Conservation (phyloP, 2,113 vertebrate species). For the Gnathonemus echidnorhynchus region DNA sequence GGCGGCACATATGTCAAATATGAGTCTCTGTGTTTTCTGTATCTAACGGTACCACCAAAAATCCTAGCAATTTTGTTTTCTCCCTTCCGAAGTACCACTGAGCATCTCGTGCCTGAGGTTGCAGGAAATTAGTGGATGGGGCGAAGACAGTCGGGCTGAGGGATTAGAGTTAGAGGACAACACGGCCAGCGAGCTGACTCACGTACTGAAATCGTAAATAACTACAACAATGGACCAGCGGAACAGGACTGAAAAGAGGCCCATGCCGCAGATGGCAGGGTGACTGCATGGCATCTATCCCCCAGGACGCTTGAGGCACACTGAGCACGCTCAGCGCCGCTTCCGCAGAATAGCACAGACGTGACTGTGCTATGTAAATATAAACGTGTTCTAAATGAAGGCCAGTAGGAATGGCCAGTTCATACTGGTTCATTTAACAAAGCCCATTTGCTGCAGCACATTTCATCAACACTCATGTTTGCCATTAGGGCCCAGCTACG, state of each 20-base stretch:
- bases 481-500: neutral
- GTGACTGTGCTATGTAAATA: neutral
- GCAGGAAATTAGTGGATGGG: slow-evolving; percentile 1
- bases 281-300: neutral
- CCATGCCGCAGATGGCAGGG: neutral
- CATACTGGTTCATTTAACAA: neutral
- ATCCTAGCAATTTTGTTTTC: slow-evolving; percentile 11
- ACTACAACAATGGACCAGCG: neutral
- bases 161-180: neutral
- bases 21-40: slow-evolving; percentile 50
- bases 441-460: neutral
- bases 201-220: neutral
- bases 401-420: neutral
- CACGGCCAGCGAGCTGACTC: neutral
- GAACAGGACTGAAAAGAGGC: neutral
- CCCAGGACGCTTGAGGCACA: neutral
- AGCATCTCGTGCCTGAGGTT: neutral
- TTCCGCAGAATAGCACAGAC: neutral
- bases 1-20: slow-evolving; percentile 31
- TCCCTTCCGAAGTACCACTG: neutral
- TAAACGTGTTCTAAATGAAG: neutral
- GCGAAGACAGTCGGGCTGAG: neutral
- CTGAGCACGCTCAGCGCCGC: neutral
- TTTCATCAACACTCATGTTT: neutral
- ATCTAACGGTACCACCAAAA: slow-evolving; percentile 40